Percentiles rank a stretch among this genome's conserved stretches.
These are phyloP conservation scores for Menura novaehollandiae DNA, from an alignment of 2,113 vertebrate genomes.

Conservation along the genomic window DNA sequence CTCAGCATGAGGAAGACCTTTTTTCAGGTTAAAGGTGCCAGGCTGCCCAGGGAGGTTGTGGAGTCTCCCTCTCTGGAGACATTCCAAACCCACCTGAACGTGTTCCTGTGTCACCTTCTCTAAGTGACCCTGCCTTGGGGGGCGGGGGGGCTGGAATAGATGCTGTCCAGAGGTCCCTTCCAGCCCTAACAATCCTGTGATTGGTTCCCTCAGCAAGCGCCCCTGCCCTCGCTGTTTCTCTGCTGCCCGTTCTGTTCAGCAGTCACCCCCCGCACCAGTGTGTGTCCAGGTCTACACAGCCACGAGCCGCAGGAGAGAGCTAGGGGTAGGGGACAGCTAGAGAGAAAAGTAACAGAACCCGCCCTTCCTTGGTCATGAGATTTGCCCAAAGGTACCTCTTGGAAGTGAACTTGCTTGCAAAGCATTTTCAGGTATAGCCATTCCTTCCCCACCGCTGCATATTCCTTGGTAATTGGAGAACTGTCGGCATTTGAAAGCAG, in stretches of 20 bases:
- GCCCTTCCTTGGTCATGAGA: not conserved
- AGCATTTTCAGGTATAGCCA: not conserved
- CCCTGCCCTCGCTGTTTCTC: not conserved
- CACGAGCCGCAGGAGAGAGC: not conserved
- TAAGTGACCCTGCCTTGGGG: not conserved
- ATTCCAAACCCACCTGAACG: not conserved
- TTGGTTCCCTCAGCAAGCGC: too few relatives aligned
- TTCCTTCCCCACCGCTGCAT: fast-evolving
- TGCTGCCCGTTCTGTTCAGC: fast-evolving
- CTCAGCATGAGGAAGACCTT: not conserved
- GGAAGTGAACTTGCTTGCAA: not conserved
- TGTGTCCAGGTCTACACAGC: fast-evolving
- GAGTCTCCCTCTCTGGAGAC: not conserved
- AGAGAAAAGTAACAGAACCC: not conserved
- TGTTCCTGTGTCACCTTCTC: not conserved
- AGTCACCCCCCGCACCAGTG: fast-evolving
- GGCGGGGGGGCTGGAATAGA: fast-evolving
- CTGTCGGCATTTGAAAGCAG: not conserved
- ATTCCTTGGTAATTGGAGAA: not conserved
- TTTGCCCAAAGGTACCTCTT: not conserved
- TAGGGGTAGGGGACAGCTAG: fast-evolving
- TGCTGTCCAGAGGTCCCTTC: not conserved
- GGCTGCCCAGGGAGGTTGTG: not conserved
- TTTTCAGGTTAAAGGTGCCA: too few relatives aligned
- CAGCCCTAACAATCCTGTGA: fast-evolving